Evolutionary conservation across 2,113 vertebrate genomes (phyloP), one percentile per base, ranked within the genome.

Genomic region (Festucalex cinctus): DNA sequence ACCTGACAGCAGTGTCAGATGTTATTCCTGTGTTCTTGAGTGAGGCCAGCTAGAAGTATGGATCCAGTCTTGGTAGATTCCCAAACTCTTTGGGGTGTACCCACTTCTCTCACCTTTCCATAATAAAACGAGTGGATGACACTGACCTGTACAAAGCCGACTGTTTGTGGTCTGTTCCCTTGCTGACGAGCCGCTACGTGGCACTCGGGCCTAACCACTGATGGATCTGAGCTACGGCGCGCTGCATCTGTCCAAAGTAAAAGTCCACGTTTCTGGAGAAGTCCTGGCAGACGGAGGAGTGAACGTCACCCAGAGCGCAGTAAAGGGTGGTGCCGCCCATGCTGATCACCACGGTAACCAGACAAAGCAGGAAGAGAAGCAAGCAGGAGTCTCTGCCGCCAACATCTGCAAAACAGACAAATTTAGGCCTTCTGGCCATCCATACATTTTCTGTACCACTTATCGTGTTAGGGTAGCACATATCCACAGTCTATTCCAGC

Each of bases 311-410:
- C 58, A 99, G 89, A n/a, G 94, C 92, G 76, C 97, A 99, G 90
- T 99, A 99, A 63, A 99, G 75, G 0, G 97, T 96, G 10, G 97
- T 99, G 82, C 97, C 97, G 70, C 95, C 96, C 26, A 99, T 77
- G 8, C 97, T 99, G 71, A 99, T 94, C 88, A 99, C 94, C 74
- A 99, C 95, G 1, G 97, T 98, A 37, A 90, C 94, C 87, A 98
- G 75, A 79, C 97, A 99, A 63, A 99, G 90, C 82, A 98, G 87
- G 76, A 99, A 82, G 67, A 99, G 92, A 39, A 99, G 92, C 82
- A 98, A 75, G 63, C 97, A 99, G 76, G 97, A 98, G 77, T 96
- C 94, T 3, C 93, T 91, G 48, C 93, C 90, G 44, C 93, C 94
- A 69, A 98, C 94, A 73, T 99, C 97, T 98, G 91, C 65, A 74